A percentile compares a stretch with the other conserved stretches of the same genome.
phyloP scores from a whole-genome alignment of 2,113 vertebrate species.

The Solea solea region DNA sequence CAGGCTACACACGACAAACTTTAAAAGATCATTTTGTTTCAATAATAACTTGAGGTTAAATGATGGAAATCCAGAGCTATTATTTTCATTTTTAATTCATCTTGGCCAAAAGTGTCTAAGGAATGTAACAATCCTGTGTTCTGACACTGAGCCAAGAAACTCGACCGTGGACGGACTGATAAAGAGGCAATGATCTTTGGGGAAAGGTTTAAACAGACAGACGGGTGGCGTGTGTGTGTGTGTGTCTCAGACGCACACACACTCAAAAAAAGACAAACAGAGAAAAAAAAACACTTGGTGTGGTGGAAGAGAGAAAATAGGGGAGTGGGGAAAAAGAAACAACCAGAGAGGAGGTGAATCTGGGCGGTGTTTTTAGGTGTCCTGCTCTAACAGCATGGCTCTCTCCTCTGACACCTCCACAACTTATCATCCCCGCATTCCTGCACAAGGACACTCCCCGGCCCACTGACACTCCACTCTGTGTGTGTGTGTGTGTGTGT shows the following conservation, averaged over 20 bases:
- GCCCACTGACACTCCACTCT: conserved; percentile 63
- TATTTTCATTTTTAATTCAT: conserved; percentile 24
- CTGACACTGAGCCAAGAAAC: conserved; percentile 45
- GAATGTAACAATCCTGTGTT: conserved; percentile 4
- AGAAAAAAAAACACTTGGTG: background rate
- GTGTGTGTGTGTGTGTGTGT: conserved; percentile 51
- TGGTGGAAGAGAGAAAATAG: background rate
- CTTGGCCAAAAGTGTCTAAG: background rate
- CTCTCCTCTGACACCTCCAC: conserved; percentile 76
- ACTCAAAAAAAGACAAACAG: conserved; percentile 17
- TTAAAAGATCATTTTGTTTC: background rate
- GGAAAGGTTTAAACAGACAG: conserved; percentile 26
- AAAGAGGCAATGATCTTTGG: conserved; percentile 34
- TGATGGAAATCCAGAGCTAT: background rate
- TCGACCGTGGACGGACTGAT: conserved; percentile 20
- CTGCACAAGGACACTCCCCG: conserved; percentile 78
- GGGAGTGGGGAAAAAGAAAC: conserved; percentile 3
- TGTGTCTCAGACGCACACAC: background rate
- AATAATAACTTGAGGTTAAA: too few species aligned
- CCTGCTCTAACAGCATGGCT: conserved; percentile 73
- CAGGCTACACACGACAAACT: too few species aligned
- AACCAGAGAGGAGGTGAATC: conserved; percentile 41
- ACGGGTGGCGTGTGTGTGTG: conserved; percentile 1
- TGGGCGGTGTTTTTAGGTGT: conserved; percentile 77
- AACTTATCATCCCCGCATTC: conserved; percentile 80